These are phyloP conservation scores for Aythya baeri DNA, from an alignment of 2,113 vertebrate species.

Conservation along the genomic window DNA sequence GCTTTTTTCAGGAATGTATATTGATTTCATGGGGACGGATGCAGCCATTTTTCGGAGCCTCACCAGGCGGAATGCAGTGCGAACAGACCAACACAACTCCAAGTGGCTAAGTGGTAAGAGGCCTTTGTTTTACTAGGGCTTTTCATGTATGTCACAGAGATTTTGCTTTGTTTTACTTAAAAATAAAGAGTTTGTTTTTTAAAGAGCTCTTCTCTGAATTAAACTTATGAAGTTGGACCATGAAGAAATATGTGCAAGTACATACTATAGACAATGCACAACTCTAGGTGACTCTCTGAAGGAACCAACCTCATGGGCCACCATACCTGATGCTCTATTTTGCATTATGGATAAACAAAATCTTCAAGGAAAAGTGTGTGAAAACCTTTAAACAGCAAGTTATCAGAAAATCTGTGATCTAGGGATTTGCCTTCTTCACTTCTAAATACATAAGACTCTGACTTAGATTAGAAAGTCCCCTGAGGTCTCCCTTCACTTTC, in stretches of 20 bases:
- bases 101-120: slow-evolving; percentile 97
- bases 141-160: background rate
- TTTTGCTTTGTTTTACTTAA: background rate
- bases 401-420: background rate
- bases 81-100: slow-evolving; percentile 98
- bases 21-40: slow-evolving; percentile 99
- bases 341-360: background rate
- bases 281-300: background rate
- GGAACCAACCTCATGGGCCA: background rate
- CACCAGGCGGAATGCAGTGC: slow-evolving; percentile 90
- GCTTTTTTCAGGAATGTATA: slow-evolving; percentile 98
- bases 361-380: background rate
- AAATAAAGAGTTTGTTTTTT: background rate
- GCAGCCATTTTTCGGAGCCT: slow-evolving; percentile 97
- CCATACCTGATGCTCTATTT: background rate
- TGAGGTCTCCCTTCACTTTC: background rate
- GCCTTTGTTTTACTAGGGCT: background rate
- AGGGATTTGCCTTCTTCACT: background rate
- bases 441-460: background rate
- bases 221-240: background rate
- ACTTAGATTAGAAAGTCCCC: background rate
- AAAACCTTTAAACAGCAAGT: background rate
- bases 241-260: background rate
- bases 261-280: background rate
- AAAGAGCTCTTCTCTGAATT: background rate